These are phyloP conservation scores for Argyrosomus japonicus DNA, from an alignment of 2,113 vertebrate genomes.

Conservation along the genomic window DNA sequence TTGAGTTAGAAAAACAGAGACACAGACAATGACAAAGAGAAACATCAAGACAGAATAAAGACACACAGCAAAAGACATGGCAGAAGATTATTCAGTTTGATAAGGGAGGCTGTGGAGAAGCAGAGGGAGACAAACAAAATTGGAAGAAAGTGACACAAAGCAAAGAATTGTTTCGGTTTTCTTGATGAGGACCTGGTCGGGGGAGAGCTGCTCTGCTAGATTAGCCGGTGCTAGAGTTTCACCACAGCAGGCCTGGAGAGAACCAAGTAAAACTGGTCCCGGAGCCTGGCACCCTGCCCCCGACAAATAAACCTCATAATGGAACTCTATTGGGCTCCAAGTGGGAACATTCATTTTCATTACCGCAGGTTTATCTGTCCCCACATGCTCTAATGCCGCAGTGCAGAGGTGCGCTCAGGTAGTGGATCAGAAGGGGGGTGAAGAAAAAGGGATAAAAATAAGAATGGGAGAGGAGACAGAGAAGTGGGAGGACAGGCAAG, in stretches of 20 bases:
- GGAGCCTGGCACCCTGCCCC: constrained; percentile 48
- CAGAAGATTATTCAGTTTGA: constrained; percentile 37
- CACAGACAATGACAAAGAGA: not conserved
- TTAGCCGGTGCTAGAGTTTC: constrained; percentile 13
- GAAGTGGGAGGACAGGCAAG: constrained; percentile 15
- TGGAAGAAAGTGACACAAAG: constrained; percentile 31
- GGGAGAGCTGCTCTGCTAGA: constrained; percentile 42
- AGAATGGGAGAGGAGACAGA: constrained; percentile 5
- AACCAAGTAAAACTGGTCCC: constrained; percentile 50
- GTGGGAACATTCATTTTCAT: constrained; percentile 74
- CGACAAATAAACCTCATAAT: constrained; percentile 68
- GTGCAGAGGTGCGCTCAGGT: constrained; percentile 52
- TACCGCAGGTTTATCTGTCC: constrained; percentile 62
- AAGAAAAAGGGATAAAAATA: constrained; percentile 22
- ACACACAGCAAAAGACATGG: not conserved
- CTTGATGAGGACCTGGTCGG: not conserved
- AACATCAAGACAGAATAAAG: constrained; percentile 13
- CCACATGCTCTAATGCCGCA: constrained; percentile 46
- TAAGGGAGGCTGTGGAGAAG: constrained; percentile 5
- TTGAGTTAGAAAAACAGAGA: not conserved
- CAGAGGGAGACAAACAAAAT: constrained; percentile 25
- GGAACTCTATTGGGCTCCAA: constrained; percentile 61
- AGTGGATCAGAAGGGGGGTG: constrained; percentile 7
- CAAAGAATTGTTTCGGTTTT: constrained; percentile 12
- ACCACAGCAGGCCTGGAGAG: constrained; percentile 34